Conservation (phyloP, 2,797 vertebrate species). For the Sebastes cheni region DNA sequence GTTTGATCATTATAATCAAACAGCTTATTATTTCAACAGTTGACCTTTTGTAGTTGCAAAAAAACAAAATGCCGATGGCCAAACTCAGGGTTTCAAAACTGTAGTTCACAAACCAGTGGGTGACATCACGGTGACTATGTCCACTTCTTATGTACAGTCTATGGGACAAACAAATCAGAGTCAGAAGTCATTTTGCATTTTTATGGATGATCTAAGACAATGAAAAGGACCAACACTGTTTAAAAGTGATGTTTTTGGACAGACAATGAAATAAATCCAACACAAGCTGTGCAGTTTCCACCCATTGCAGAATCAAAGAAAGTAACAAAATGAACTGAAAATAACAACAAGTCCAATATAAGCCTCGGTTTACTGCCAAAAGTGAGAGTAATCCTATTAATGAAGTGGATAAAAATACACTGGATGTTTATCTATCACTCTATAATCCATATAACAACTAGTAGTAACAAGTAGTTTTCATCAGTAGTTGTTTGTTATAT, state of each 20-base stretch:
- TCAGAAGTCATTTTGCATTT: background rate
- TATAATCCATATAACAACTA: background rate
- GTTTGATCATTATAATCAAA: too few species aligned
- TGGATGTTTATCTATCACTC: background rate
- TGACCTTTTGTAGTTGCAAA: too few species aligned
- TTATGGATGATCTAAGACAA: background rate
- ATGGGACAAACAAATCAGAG: background rate
- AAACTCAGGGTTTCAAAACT: too few species aligned
- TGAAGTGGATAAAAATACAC: background rate
- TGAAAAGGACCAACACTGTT: background rate
- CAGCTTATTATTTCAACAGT: too few species aligned
- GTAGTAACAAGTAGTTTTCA: background rate
- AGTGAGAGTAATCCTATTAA: background rate
- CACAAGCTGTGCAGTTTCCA: background rate
- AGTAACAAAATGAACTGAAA: background rate
- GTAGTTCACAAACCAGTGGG: too few species aligned
- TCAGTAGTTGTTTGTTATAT: background rate
- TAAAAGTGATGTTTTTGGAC: background rate
- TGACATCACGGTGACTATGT: too few species aligned
- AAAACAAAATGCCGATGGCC: too few species aligned
- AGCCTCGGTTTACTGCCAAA: background rate
- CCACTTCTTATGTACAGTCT: too few species aligned
- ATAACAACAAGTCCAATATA: background rate
- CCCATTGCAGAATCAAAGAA: background rate
- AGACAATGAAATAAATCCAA: background rate